Conservation (phyloP, 1,140 invertebrate species). For the Drosophila willistoni region DNA sequence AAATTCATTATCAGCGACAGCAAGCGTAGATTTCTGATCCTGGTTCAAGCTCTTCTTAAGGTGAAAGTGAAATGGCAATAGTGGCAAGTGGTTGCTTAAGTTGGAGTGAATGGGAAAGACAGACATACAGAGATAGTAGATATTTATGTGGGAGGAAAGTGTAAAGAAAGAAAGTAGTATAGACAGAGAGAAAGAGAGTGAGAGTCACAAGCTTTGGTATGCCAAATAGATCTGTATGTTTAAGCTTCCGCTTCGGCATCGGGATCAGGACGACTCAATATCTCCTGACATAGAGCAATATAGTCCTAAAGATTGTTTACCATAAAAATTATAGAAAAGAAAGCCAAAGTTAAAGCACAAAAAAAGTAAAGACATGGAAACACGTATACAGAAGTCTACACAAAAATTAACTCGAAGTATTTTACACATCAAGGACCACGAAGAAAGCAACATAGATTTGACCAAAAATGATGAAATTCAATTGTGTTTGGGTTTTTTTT, state of each 20-base stretch:
- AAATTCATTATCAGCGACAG: background rate
- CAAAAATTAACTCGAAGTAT: background rate
- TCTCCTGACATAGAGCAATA: slow-evolving; percentile 82
- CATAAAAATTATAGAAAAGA: slow-evolving; percentile 17
- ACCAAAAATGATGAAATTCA: slow-evolving; percentile 13
- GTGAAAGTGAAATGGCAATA: background rate
- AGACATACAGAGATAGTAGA: slow-evolving; percentile 20
- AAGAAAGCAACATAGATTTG: slow-evolving; percentile 15
- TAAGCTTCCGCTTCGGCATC: slow-evolving; percentile 78
- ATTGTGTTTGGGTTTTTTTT: slow-evolving; percentile 10
- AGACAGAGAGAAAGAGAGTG: background rate
- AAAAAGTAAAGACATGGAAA: slow-evolving; percentile 2
- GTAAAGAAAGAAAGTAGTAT: background rate
- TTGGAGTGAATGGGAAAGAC: slow-evolving; percentile 17
- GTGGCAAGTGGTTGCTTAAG: slow-evolving; percentile 17
- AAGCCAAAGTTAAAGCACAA: slow-evolving; percentile 29
- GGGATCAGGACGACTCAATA: slow-evolving; percentile 79
- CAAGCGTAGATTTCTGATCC: background rate
- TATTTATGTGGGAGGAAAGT: slow-evolving; percentile 5
- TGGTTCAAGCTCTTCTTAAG: slow-evolving; percentile 6
- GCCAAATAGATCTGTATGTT: slow-evolving; percentile 23
- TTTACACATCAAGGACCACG: slow-evolving; percentile 27
- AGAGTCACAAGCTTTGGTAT: background rate
- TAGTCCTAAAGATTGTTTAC: slow-evolving; percentile 66
- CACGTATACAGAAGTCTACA: background rate